Evolutionary conservation across 2,113 vertebrate species (phyloP).

Genomic region (Neodontobutis hainanensis): DNA sequence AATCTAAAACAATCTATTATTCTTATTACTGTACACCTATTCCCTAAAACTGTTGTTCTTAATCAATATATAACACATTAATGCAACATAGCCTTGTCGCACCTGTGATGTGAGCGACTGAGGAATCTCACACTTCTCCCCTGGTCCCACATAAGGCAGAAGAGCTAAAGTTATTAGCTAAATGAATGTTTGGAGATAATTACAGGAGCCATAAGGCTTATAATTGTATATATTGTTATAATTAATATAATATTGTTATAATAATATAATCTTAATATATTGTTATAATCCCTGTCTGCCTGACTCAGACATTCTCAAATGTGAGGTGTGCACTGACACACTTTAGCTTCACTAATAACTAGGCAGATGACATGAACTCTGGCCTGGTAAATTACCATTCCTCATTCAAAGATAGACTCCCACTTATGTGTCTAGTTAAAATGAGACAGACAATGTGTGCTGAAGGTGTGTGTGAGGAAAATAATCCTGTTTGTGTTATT

Average conservation of each 20-base stretch:
- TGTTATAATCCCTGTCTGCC: conserved; percentile 55
- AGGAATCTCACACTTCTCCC: conserved; percentile 21
- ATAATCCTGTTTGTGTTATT: conserved; percentile 10
- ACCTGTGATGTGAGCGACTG: background rate
- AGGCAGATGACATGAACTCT: conserved; percentile 36
- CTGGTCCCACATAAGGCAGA: background rate
- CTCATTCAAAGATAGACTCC: conserved; percentile 17
- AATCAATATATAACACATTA: too few species aligned
- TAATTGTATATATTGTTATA: too few species aligned
- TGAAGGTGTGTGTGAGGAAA: conserved; percentile 9
- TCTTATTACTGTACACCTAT: too few species aligned
- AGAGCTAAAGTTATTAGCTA: conserved; percentile 57
- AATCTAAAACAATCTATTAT: too few species aligned
- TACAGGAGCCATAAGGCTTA: conserved; percentile 46
- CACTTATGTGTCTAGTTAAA: conserved; percentile 20
- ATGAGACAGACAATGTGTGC: background rate
- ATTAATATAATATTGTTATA: too few species aligned
- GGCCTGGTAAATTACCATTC: conserved; percentile 35
- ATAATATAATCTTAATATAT: too few species aligned
- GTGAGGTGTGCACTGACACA: conserved; percentile 23
- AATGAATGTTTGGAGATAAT: conserved; percentile 70
- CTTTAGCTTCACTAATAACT: conserved; percentile 34
- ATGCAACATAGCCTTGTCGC: background rate
- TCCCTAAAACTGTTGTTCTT: too few species aligned
- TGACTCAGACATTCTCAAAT: conserved; percentile 44